A percentile compares a stretch with the other conserved stretches of the same genome.
Evolutionary conservation across 2,113 vertebrate genomes (phyloP).

Genomic region (Plectropomus leopardus): DNA sequence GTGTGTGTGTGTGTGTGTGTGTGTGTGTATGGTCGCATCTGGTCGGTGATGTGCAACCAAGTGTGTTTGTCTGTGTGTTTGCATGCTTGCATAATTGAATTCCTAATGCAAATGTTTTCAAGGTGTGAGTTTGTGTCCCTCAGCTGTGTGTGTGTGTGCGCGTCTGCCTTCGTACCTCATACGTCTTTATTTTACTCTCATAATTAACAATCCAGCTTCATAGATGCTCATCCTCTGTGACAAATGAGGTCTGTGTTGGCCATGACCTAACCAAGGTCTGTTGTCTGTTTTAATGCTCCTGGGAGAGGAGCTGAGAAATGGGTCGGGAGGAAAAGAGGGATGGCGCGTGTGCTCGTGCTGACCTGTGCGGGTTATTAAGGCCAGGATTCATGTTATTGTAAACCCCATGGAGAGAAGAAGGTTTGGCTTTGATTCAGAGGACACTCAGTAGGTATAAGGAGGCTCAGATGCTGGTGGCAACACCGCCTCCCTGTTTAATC

Average conservation of each 20-base stretch:
- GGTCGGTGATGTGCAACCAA: constrained; percentile 6
- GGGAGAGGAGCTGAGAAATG: constrained; percentile 74
- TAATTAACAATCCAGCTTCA: constrained; percentile 76
- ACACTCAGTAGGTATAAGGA: constrained; percentile 59
- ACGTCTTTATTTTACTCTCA: constrained; percentile 71
- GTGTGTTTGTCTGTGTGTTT: constrained; percentile 16
- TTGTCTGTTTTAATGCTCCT: constrained; percentile 77
- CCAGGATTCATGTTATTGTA: constrained; percentile 67
- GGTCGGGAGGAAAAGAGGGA: constrained; percentile 52
- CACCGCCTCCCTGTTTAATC: constrained; percentile 34
- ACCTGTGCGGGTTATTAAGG: constrained; percentile 71
- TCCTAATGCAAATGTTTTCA: constrained; percentile 13
- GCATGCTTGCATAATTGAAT: constrained; percentile 30
- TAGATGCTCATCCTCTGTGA: constrained; percentile 76
- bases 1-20: constrained; percentile 9
- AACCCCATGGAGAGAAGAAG: constrained; percentile 48
- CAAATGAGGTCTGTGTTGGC: constrained; percentile 80
- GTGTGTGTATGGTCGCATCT: neutral
- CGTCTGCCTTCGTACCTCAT: constrained; percentile 48
- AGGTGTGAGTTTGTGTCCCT: constrained; percentile 11
- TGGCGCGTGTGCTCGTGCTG: constrained; percentile 52
- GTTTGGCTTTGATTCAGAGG: constrained; percentile 72
- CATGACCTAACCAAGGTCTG: constrained; percentile 78
- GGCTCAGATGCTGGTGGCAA: constrained; percentile 41
- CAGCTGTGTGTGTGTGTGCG: neutral